Base-by-base conservation (phyloP, 2,797 vertebrate genomes). In the Enteromius fasciolatus region DNA sequence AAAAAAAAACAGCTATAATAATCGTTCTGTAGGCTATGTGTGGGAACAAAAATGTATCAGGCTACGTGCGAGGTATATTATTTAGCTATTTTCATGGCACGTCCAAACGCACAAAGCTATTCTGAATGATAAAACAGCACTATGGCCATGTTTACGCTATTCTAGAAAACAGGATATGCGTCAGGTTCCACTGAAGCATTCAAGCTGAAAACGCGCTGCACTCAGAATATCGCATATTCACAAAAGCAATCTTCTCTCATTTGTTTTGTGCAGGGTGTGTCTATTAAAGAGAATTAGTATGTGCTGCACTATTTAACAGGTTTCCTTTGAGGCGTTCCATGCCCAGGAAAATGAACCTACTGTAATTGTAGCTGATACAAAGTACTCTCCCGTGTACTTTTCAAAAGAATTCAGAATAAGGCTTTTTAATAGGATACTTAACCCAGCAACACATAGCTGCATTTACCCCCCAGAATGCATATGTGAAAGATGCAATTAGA, bases 351-450 rank as follows among this genome's bases (percentile, higher is more conserved):
- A 83, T 83, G 54, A 83, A 33, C 52, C 75, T 69, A 18, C 67
- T 10, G 67, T 87, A 87, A 89, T 89, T 90, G 83, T 64, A 73
- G 79, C 68, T 80, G 76, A 89, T 87, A 76, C 67, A 48, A 87
- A 87, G 87, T 82, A 72, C 82, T 87, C 81, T 88, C 84, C 72
- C 2, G 75, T 83, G 87, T 87, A 83, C 86, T 87, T 79, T 77
- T 67, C 73, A 82, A 80, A 89, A 85, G 86, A 80, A 89, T 76
- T 50, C 20, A 11, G 36, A 85, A 83, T 72, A 87, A 87, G 76
- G 78, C 78, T 72, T 87, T 90, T 89, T 92, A 90, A 92, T 90
- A 85, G 87, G 87, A 88, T 80, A 75, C 85, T 90, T 92, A 90
- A 90, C 73, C n/a, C 73, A 59, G 57, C 20, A 59, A 59, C 31